A percentile compares a stretch with the other conserved stretches of the same genome.
phyloP scores from a whole-genome alignment of 2,888 invertebrate species.

The Sesia apiformis region DNA sequence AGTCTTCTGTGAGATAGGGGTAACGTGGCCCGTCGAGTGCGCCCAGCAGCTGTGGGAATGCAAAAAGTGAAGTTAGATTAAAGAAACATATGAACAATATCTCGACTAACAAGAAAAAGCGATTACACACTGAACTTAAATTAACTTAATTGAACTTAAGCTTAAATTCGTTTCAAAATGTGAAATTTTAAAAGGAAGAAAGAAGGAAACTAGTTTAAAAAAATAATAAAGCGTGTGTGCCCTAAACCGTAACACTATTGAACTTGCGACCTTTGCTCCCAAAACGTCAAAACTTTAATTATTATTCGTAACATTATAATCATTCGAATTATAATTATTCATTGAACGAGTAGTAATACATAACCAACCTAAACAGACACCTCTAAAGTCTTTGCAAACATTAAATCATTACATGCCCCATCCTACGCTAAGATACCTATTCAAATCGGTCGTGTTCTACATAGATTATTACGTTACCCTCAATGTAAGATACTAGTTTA shows the following conservation, averaged over 20 bases:
- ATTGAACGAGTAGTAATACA: conserved; percentile 45
- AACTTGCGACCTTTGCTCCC: conserved; percentile 38
- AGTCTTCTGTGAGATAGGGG: no score
- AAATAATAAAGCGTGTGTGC: background rate
- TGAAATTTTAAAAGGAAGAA: no score
- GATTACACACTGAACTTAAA: no score
- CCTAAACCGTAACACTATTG: conserved; percentile 1
- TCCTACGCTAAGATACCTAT: background rate
- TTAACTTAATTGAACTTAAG: no score
- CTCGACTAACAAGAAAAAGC: no score
- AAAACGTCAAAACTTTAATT: conserved; percentile 66
- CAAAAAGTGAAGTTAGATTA: no score
- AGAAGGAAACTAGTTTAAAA: no score
- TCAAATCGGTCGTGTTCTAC: conserved; percentile 9
- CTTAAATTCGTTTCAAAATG: no score
- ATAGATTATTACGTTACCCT: conserved; percentile 67
- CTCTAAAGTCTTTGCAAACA: background rate
- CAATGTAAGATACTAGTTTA: conserved; percentile 60
- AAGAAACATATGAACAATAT: no score
- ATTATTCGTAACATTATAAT: conserved; percentile 66
- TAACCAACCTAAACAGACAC: conserved; percentile 30
- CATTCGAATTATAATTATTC: conserved; percentile 61
- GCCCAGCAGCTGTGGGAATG: no score
- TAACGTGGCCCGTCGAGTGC: no score
- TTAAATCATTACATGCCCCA: background rate